Evolutionary conservation across 2,113 vertebrate genomes (phyloP).

Genomic region (Equus quagga): DNA sequence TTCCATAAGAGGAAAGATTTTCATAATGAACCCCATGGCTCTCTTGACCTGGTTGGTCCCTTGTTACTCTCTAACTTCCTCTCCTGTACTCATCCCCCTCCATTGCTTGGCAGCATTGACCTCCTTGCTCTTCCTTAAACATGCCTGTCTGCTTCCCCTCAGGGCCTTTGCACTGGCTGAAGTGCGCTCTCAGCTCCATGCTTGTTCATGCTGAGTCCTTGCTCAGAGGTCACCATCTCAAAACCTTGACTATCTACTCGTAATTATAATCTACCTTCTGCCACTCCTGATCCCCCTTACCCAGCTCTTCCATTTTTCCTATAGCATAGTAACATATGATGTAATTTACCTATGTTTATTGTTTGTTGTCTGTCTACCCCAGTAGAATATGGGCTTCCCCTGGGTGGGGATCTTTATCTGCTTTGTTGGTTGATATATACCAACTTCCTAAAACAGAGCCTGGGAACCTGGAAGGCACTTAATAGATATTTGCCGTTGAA

Average conservation of each 20-base stretch:
- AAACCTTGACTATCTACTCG: neutral
- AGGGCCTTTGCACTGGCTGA: neutral
- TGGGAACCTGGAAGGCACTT: neutral
- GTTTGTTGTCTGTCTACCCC: neutral
- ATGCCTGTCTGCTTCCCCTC: rapidly evolving
- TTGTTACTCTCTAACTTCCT: neutral
- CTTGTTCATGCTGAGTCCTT: neutral
- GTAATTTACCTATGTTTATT: neutral
- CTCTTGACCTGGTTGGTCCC: neutral
- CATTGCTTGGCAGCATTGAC: rapidly evolving
- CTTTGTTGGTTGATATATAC: neutral
- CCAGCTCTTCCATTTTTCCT: neutral
- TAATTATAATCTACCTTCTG: neutral
- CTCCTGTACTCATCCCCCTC: rapidly evolving
- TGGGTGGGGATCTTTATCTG: neutral
- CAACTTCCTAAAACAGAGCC: neutral
- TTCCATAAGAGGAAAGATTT: neutral
- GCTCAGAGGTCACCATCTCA: neutral
- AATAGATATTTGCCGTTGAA: neutral
- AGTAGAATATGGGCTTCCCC: neutral
- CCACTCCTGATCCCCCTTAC: neutral
- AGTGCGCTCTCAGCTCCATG: neutral
- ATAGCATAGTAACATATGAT: neutral
- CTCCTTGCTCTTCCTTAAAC: neutral
- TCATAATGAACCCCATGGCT: neutral